These are phyloP conservation scores for Lepidurus apus DNA, from an alignment of 1,140 invertebrate species.

Conservation along the genomic window DNA sequence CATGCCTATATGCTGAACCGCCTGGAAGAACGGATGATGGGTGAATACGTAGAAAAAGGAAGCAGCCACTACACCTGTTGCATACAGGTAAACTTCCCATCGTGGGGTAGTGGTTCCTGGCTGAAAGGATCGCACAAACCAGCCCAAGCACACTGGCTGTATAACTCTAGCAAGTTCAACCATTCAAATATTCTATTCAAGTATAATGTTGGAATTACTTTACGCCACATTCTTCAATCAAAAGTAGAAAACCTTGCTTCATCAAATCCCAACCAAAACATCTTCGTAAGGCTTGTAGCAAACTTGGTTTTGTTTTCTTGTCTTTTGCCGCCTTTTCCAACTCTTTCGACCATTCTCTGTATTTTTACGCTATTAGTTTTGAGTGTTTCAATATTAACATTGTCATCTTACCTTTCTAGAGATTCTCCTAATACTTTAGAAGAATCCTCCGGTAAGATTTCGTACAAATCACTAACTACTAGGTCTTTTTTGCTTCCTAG, in stretches of 20 bases:
- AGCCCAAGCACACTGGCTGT: constrained; percentile 65
- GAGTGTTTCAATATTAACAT: neutral
- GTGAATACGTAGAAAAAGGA: constrained; percentile 63
- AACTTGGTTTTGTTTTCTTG: constrained; percentile 40
- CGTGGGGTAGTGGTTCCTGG: constrained; percentile 43
- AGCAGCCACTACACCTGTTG: constrained; percentile 59
- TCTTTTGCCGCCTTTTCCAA: constrained; percentile 37
- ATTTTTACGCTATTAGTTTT: neutral
- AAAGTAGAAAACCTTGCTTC: constrained; percentile 44
- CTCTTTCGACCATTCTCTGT: constrained; percentile 46
- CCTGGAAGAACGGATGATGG: constrained; percentile 73
- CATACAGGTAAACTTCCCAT: constrained; percentile 57
- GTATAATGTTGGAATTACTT: neutral
- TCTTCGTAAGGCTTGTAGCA: constrained; percentile 42
- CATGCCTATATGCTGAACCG: constrained; percentile 52
- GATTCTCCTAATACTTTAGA: constrained; percentile 55
- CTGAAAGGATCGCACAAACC: constrained; percentile 61
- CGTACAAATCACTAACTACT: constrained; percentile 43
- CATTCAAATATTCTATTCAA: neutral
- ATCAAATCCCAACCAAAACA: constrained; percentile 45
- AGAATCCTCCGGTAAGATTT: constrained; percentile 44
- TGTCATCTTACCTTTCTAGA: constrained; percentile 45
- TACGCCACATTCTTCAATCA: constrained; percentile 42
- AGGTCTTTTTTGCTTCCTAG: constrained; percentile 42
- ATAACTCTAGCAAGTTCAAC: constrained; percentile 53